phyloP scores from a whole-genome alignment of 2,113 vertebrate species.

The Coracopsis vasa region DNA sequence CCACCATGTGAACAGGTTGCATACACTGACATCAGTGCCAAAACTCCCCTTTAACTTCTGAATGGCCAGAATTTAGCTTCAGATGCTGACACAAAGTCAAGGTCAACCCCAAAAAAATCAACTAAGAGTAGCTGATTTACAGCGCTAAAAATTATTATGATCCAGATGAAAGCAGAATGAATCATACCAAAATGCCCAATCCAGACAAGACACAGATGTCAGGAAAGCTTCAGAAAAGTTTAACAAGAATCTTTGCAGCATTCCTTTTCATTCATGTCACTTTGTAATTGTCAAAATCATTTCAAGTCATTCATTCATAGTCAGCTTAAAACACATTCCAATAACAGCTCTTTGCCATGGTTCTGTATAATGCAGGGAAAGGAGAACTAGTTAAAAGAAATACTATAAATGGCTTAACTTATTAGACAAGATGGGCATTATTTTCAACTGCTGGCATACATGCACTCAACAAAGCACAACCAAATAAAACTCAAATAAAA shows the following conservation, averaged over 20 bases:
- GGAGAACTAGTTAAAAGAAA: not conserved
- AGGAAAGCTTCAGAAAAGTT: not conserved
- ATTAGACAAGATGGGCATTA: not conserved
- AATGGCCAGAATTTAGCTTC: not conserved
- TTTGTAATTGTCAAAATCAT: not conserved
- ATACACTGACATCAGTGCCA: not conserved
- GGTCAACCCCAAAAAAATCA: not conserved
- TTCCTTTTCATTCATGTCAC: not conserved
- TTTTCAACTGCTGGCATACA: not conserved
- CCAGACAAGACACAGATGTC: not conserved
- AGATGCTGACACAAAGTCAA: not conserved
- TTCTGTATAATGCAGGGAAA: not conserved
- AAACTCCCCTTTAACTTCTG: not conserved
- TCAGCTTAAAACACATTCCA: not conserved
- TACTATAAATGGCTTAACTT: conserved; percentile 13
- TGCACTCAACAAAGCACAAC: not conserved
- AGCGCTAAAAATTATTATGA: not conserved
- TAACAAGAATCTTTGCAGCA: not conserved
- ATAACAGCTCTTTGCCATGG: not conserved
- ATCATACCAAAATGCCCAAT: not conserved
- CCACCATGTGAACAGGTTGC: not conserved
- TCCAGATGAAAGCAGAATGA: not conserved
- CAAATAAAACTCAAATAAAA: not conserved
- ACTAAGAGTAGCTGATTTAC: not conserved
- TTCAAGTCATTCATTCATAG: not conserved